Percentiles rank a stretch among this genome's conserved stretches.
These are phyloP conservation scores for Gadus macrocephalus DNA, from an alignment of 2,113 vertebrate species.

Conservation along the genomic window DNA sequence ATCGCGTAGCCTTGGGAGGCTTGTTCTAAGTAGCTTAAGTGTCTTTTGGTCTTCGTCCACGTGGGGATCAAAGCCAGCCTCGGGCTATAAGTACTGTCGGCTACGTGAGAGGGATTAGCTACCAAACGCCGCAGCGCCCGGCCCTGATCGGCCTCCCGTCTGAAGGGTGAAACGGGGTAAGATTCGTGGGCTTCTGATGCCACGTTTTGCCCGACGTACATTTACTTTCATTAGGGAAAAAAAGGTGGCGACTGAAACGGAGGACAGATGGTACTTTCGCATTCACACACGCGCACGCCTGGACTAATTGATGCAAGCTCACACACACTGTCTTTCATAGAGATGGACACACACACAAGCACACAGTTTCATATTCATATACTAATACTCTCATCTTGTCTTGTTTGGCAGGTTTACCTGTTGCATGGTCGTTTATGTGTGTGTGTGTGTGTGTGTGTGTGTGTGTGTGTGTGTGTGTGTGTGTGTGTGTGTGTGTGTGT, in stretches of 20 bases:
- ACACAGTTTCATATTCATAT: not conserved
- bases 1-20: slow-evolving; percentile 10
- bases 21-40: slow-evolving; percentile 58
- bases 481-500: not conserved
- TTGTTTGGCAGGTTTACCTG: no score
- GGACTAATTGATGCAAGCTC: not conserved
- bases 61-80: slow-evolving; percentile 60
- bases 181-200: slow-evolving; percentile 35
- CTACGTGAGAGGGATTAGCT: slow-evolving; percentile 60
- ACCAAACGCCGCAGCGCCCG: slow-evolving; percentile 38
- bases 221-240: no score
- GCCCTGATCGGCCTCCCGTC: slow-evolving; percentile 12
- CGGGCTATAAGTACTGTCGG: slow-evolving; percentile 48
- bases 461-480: not conserved
- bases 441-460: slow-evolving; percentile 1
- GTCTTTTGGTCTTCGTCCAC: slow-evolving; percentile 50
- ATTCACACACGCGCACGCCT: not conserved
- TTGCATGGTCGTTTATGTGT: slow-evolving; percentile 16
- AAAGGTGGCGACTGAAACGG: not conserved
- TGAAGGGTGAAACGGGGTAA: slow-evolving; percentile 13
- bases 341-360: not conserved
- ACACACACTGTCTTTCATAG: not conserved
- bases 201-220: slow-evolving; percentile 3
- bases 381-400: no score
- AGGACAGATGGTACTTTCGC: not conserved